Base-by-base conservation (phyloP, 30 jellyfish, hydroid and myxozoan genomes). In the Haliclystus octoradiatus region DNA sequence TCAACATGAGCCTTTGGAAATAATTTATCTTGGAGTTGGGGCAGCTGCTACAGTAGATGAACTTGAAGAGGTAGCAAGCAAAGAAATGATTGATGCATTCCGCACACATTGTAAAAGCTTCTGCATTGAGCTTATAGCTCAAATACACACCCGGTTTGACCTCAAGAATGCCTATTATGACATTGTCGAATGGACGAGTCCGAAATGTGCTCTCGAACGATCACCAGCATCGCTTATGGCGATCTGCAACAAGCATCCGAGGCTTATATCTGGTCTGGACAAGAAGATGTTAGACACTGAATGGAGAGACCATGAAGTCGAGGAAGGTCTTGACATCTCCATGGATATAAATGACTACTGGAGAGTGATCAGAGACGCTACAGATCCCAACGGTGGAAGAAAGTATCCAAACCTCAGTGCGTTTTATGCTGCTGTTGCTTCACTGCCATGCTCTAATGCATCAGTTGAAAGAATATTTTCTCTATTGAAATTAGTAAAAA, bases 221-320 rank as follows among this genome's bases (percentile, higher is more conserved):
- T 2, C 2, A 0, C 83, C 89, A 1, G 82, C 74, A 67, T 67
- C 83, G n/a, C 31, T 76, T 7, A n/a, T 24, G 12, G 28, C 2
- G 29, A 50, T 76, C 27, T 22, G 25, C 1, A 47, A 15, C n/a
- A 62, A n/a, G 52, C 33, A 34, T 22, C 82, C 89, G 30, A 51
- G 49, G 29, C 31, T 50, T 32, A 47, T 26, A 47, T 69, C 29
- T 1, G 50, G 3, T 27, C 26, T 67, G 9, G 53, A 76, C 66
- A 31, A 23, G 46, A 50, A 52, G 26, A 68, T 47, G 3, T 68
- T 76, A n/a, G 89, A 76, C 66, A 26, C 65, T 19, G 74, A 76
- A 76, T 76, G 82, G 89, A 66, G 89, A 33, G 66, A 76, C 31
- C 89, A 66, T 33, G 66, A 34, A 5, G 65, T 67, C 25, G 83